Base-by-base conservation (phyloP, 37 sponge, comb jelly and placozoan species). In the Halichondria panicea region DNA sequence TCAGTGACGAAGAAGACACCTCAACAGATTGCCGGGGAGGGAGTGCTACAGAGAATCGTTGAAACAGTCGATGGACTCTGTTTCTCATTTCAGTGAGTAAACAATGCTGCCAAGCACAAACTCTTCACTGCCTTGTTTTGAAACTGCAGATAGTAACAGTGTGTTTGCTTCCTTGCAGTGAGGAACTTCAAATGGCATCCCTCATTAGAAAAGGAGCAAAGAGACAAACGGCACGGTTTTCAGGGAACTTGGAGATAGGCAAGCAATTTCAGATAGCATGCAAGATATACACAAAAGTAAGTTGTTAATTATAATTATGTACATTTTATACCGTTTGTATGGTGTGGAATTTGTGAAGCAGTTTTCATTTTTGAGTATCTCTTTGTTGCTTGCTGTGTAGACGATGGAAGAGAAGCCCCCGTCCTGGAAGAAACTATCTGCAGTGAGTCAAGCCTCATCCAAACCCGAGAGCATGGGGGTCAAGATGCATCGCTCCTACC, bases 351-450 rank as follows among this genome's bases (percentile, higher is more conserved):
- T 40, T 3, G 28, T 67, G 4, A 37, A 64, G 15, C 66, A 37
- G 39, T 8, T 11, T 5, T 12, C 40, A 22, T 48, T 15, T 48
- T 48, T 48, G 52, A 48, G 52, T 15, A 48, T 48, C 52, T 48
- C 21, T 4, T 81, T 61, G 24, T 57, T 33, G 4, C 46, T 13
- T 19, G 34, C 0, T 24, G 8, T 62, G 12, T 65, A 88, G 85
- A 68, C 63, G 65, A 93, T 88, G 89, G 31, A 27, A 7, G 88
- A 89, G 35, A 82, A 79, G 55, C 84, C 95, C 18, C 64, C 83
- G 25, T 70, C 91, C 2, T 96, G 94, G 89, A 93, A 96, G 92
- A 93, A 93, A 67, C 69, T 96, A 25, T 93, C 94, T 30, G 97
- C 97, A 2, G 48, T 96, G 18, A 91, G 92, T 61, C 88, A 93